Base-by-base conservation (phyloP, 2,888 invertebrate genomes). In the Pandemis corylana region DNA sequence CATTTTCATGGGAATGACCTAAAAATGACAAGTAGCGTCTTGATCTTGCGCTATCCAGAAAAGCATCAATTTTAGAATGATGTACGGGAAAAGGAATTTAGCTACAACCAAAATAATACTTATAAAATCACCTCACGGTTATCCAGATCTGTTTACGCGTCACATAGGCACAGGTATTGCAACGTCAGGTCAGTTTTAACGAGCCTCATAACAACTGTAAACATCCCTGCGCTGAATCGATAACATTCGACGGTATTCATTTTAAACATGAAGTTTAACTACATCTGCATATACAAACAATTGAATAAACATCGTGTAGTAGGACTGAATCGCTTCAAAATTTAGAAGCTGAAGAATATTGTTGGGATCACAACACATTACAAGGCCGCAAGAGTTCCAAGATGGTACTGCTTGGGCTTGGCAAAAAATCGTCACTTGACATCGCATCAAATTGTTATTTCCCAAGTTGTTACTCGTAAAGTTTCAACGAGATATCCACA, bases 201-300 rank as follows among this genome's bases (percentile, higher is more conserved):
- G 70, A 66, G 28, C 42, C 44, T 59, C 15, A 13, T 67, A 67
- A 66, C 70, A 66, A 67, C 67, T 75, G 67, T 75, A 75, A 75
- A 75, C 75, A 75, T 71, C 28, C 42, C 42, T 68, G 75, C 46
- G 70, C 75, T 71, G 71, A 71, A 75, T 75, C 75, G 75, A 75
- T 75, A 67, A 53, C 66, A 53, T 72, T 36, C 56, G 36, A 65
- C 41, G 65, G 7, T 41, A 51, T 46, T 46, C 36, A 46, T 61
- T 68, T 67, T 42, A 62, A 46, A 53, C 41, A 3, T 9, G 41
- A n/a, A 42, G 28, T 28, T 49, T 13, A 61, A 36, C 20, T 53
- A 20, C n/a, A 56, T 2, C 41, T 20, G 28, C 28, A 7, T 49
- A 44, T 20, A 20, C 7, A 56, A 20, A 20, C 56, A 56, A 56